These are phyloP conservation scores for Acomys russatus DNA, from an alignment of 2,797 vertebrate genomes.

Conservation along the genomic window DNA sequence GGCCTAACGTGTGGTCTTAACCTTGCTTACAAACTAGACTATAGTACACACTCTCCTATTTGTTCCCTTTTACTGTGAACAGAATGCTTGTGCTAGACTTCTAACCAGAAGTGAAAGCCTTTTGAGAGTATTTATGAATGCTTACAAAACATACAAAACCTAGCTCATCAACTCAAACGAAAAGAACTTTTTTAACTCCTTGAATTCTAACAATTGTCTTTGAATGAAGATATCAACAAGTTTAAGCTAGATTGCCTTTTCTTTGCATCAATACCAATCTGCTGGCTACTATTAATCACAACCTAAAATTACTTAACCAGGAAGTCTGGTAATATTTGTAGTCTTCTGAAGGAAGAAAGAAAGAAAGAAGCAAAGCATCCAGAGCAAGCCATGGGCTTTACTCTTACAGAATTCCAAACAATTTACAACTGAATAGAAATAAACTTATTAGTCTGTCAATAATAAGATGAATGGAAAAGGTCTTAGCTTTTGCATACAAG, in stretches of 20 bases:
- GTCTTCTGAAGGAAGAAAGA: conserved; percentile 25
- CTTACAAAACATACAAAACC: conserved; percentile 37
- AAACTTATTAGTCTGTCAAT: neutral
- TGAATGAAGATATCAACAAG: neutral
- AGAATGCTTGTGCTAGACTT: conserved; percentile 35
- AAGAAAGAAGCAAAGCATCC: neutral
- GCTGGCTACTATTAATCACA: neutral
- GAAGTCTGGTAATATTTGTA: conserved; percentile 39
- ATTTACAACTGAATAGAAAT: conserved; percentile 14
- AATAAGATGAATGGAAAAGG: conserved; percentile 15
- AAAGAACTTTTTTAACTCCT: conserved; percentile 49
- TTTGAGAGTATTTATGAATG: conserved; percentile 21
- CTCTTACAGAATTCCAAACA: conserved; percentile 57
- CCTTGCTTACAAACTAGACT: neutral
- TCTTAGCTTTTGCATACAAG: conserved; percentile 5
- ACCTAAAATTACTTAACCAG: conserved; percentile 42
- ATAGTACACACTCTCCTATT: neutral
- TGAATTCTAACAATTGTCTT: conserved; percentile 27
- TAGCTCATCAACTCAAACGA: conserved; percentile 31
- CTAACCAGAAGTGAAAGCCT: conserved; percentile 48
- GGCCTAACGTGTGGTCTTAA: conserved; percentile 3
- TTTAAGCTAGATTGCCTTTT: conserved; percentile 35
- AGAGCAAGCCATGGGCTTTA: neutral
- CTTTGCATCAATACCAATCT: conserved; percentile 48
- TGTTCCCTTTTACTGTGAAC: conserved; percentile 52